Evolutionary conservation across 2,113 vertebrate species (phyloP), one percentile per base, ranked within the genome.

Genomic region (Orthonyx spaldingii): DNA sequence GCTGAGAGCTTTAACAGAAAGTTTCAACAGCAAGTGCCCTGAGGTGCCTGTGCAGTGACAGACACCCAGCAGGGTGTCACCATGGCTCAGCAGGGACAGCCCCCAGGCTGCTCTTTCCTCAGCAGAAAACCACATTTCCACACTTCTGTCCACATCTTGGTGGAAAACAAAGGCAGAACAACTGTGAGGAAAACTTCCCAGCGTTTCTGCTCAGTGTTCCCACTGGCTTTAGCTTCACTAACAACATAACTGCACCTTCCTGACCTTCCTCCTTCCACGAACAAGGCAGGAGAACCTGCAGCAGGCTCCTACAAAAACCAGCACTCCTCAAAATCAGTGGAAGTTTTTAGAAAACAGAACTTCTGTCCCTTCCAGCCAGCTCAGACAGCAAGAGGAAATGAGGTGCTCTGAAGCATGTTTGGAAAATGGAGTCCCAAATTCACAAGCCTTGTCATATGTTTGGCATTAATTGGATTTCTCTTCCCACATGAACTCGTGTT

Each of bases 261-360:
- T 7, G 2, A 4, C 30, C n/a, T n/a, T n/a, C n/a, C n/a, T n/a
- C 8, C 47, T 76, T 28, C 0, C 4, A 33, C 1, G 12, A 47
- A 65, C 13, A 26, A 28, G 2, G 27, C 37, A 56, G 23, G 2
- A 17, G 30, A 39, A 65, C 24, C 35, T 17, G 65, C 22, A 53
- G 32, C 52, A 56, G 46, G 5, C 32, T 71, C 47, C 30, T 13
- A 35, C 23, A 46, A 33, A 80, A 81, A 49, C 10, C 46, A 78
- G 24, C 80, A 53, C 32, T 16, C 11, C 32, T 17, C 72, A 35
- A 35, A 65, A 32, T 19, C 50, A 50, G 64, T 7, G 11, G 9
- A 70, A 89, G 8, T 32, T 88, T 79, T 35, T 28, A 66, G 39
- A 50, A 66, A 83, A 44, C 10, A 65, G 47, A 60, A 53, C 27